Evolutionary conservation across 2,797 vertebrate genomes (phyloP), one percentile per base, ranked within the genome.

Genomic region (Pipistrellus pipistrellus): DNA sequence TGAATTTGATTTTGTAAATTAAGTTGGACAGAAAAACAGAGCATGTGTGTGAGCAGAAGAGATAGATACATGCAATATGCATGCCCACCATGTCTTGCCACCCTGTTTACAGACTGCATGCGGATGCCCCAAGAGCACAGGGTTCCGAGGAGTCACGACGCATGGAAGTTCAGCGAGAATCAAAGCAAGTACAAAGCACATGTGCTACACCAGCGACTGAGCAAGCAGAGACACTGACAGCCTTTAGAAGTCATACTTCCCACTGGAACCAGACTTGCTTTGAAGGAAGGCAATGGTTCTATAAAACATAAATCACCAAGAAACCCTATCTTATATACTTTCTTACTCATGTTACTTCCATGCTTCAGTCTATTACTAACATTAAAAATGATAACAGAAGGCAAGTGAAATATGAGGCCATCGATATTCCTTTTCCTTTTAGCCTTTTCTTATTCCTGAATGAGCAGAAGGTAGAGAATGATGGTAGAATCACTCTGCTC

Each of bases 131-230:
- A 3, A 14, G 17, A 62, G 5, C 64, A 14, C 10, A 46, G 23
- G 4, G 51, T 72, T 46, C 5, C 0, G 15, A 4, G 30, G 30
- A 81, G 1, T 14, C n/a, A 0, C 1, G 10, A 55, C 27, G 21
- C 18, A 1, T 10, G 32, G 10, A 71, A 87, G 81, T 71, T 57
- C 66, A 91, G n/a, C 1, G 2, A 77, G 4, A 81, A 12, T 12
- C 62, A 73, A 38, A 83, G 25, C 51, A 68, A 76, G 46, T 30
- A 62, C 69, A 66, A 41, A 38, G 25, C 41, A 8, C 57, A 30
- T 32, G 2, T 44, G 0, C 59, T 14, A 8, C 0, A 3, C 30
- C 82, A 5, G 15, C 21, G 21, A 48, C 44, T 38, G 12, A 14
- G 44, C 44, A 75, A 44, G 23, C 62, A 41, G 62, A n/a, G 44